Conservation (phyloP, 2,888 invertebrate genomes). For the Xylota segnis region DNA sequence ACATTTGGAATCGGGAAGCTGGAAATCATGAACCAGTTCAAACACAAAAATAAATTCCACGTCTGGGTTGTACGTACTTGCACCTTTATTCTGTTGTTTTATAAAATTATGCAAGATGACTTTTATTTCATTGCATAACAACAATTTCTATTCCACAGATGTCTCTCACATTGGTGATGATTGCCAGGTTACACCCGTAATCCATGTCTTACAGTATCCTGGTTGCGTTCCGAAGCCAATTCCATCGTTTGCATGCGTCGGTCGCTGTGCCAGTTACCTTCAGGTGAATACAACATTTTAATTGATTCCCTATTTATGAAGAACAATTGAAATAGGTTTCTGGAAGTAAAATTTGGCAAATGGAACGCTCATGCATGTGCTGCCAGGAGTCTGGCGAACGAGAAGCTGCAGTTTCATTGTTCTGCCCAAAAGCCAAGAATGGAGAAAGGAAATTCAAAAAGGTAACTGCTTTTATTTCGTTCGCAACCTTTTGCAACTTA, state of each 20-base stretch:
- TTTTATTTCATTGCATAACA: no score
- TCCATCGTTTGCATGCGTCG: constrained; percentile 96
- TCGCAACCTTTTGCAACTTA: no score
- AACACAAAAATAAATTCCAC: no score
- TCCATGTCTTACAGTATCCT: constrained; percentile 95
- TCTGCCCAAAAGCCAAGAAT: constrained; percentile 94
- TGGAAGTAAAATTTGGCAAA: constrained; percentile 98
- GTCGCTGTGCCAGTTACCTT: constrained; percentile 95
- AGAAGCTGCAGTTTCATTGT: constrained; percentile 94
- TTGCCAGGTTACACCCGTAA: constrained; percentile 95
- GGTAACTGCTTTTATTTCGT: constrained; percentile 84
- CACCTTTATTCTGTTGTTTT: no score
- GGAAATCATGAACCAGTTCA: no score
- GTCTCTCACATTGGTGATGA: constrained; percentile 87
- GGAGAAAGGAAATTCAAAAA: constrained; percentile 94
- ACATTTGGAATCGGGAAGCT: no score
- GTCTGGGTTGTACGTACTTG: no score
- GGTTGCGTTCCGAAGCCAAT: constrained; percentile 97
- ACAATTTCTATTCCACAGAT: constrained; percentile 78
- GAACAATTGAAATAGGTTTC: constrained; percentile 88
- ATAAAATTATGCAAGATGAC: no score
- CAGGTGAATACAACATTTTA: constrained; percentile 87
- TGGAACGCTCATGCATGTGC: constrained; percentile 97
- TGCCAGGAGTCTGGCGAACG: constrained; percentile 97
- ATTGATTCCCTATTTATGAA: neutral